A percentile compares a stretch with the other conserved stretches of the same genome.
Evolutionary conservation across 1,140 invertebrate genomes (phyloP).

Genomic region (Metopolophium dirhodum): DNA sequence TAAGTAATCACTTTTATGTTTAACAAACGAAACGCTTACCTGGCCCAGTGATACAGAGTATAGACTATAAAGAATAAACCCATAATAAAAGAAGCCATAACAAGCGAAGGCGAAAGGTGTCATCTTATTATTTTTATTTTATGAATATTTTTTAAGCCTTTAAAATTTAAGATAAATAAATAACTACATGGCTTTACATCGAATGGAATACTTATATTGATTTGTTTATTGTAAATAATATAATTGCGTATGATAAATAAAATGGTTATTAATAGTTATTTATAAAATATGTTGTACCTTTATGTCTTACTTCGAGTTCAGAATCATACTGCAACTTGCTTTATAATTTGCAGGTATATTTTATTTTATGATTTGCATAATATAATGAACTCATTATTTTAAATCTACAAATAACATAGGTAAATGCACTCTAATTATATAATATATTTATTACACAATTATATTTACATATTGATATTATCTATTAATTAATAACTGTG

Average conservation of each 20-base stretch:
- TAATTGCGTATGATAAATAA: background rate
- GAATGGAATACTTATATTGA: background rate
- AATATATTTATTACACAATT: background rate
- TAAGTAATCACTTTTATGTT: background rate
- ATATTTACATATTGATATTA: constrained; percentile 5
- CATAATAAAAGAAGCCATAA: background rate
- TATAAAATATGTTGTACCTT: background rate
- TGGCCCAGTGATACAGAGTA: background rate
- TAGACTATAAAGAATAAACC: background rate
- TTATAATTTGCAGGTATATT: background rate
- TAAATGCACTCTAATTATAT: background rate
- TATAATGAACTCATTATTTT: constrained; percentile 18
- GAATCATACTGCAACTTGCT: background rate
- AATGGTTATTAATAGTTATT: background rate
- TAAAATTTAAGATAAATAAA: background rate
- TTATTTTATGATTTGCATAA: background rate
- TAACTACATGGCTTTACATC: background rate
- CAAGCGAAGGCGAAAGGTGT: background rate
- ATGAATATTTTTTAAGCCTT: background rate
- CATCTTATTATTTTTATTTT: constrained; percentile 1
- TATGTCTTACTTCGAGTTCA: background rate
- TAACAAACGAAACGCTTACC: background rate
- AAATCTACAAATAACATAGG: background rate
- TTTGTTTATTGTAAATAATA: background rate
- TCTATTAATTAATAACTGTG: background rate